These are phyloP conservation scores for Lapara coniferarum DNA, from an alignment of 2,888 invertebrate genomes.

Conservation along the genomic window DNA sequence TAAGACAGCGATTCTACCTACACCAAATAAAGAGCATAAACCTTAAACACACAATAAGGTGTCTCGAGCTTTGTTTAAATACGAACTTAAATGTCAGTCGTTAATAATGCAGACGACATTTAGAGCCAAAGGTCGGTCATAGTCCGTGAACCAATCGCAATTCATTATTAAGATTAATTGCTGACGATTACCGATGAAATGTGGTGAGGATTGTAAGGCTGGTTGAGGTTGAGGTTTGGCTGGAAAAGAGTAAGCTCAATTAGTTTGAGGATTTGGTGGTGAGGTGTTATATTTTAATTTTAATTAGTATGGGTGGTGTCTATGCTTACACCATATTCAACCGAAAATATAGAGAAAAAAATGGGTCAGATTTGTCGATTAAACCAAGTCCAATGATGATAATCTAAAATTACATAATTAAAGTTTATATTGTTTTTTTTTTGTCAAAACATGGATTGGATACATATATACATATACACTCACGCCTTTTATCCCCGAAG, in stretches of 20 bases:
- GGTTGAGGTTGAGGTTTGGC: neutral
- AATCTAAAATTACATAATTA: too few relatives aligned
- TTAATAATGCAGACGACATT: conserved; percentile 22
- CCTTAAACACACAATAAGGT: conserved; percentile 14
- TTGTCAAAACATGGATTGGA: too few relatives aligned
- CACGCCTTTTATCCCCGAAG: too few relatives aligned
- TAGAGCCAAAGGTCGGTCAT: conserved; percentile 7
- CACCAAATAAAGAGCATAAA: too few relatives aligned
- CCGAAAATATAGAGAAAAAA: neutral
- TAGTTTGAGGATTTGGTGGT: neutral
- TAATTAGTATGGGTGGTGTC: too few relatives aligned
- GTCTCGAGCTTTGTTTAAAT: conserved; percentile 16
- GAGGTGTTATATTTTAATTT: neutral
- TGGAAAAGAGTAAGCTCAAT: neutral
- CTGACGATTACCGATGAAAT: conserved; percentile 15
- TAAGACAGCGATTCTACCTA: too few relatives aligned
- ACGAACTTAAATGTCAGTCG: conserved; percentile 15
- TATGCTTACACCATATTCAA: too few relatives aligned
- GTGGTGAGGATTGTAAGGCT: neutral
- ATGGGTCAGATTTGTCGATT: neutral
- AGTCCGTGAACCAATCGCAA: conserved; percentile 14
- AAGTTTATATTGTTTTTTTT: too few relatives aligned
- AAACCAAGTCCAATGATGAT: too few relatives aligned
- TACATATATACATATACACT: too few relatives aligned
- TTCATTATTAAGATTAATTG: conserved; percentile 23